Evolutionary conservation across 1,140 invertebrate genomes (phyloP).

Genomic region (Periplaneta americana): DNA sequence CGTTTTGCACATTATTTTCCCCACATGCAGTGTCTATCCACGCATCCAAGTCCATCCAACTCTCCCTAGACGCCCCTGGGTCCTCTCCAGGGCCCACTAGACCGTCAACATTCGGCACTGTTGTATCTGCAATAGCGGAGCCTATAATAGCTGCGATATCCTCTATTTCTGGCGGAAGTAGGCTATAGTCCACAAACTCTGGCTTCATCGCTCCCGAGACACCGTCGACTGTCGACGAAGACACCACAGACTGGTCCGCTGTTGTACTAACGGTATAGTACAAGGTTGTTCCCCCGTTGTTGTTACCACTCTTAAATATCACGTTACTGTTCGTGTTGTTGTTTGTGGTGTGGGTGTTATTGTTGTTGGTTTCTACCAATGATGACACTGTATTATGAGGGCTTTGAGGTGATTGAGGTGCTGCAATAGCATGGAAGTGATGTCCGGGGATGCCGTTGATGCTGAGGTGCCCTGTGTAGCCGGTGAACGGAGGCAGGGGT

Average conservation of each 20-base stretch:
- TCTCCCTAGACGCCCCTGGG: conserved; percentile 52
- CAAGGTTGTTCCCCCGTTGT: neutral
- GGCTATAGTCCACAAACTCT: conserved; percentile 44
- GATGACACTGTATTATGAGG: conserved; percentile 35
- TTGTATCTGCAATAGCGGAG: conserved; percentile 83
- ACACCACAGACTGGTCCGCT: conserved; percentile 30
- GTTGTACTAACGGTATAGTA: conserved; percentile 18
- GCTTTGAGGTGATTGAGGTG: conserved; percentile 35
- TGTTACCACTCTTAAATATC: conserved; percentile 9
- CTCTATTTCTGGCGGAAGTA: conserved; percentile 59
- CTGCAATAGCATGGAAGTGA: conserved; percentile 75
- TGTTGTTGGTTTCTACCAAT: conserved; percentile 58
- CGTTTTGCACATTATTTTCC: conserved; percentile 15
- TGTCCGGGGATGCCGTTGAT: conserved; percentile 82
- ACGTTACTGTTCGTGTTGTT: conserved; percentile 41
- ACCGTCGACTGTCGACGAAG: conserved; percentile 35
- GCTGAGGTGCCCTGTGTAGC: conserved; percentile 73
- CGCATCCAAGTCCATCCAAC: conserved; percentile 76
- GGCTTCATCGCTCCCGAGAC: conserved; percentile 36
- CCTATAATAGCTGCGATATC: conserved; percentile 85
- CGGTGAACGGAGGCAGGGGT: conserved; percentile 79
- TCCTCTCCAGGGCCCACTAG: conserved; percentile 44
- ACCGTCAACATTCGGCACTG: conserved; percentile 47
- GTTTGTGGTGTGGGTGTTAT: conserved; percentile 40
- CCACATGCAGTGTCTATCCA: conserved; percentile 74